These are phyloP conservation scores for Pteropus rufus DNA, from an alignment of 2,797 vertebrate genomes.

Conservation along the genomic window DNA sequence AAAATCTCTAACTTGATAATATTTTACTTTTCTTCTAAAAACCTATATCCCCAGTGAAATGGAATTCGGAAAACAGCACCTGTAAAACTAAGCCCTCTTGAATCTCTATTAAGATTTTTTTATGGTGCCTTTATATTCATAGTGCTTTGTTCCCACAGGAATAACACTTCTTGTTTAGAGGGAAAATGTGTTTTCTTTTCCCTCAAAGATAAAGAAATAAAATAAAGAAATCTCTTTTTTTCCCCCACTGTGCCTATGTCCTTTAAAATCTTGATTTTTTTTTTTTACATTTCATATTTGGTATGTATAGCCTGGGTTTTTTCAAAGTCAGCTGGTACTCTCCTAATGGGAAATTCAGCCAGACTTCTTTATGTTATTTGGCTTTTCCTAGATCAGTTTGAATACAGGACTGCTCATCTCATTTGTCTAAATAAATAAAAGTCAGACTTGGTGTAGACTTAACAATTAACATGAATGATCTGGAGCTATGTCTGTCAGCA, in stretches of 20 bases:
- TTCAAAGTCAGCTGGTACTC: neutral
- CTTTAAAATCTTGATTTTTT: constrained; percentile 24
- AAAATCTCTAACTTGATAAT: neutral
- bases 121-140: neutral
- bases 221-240: neutral
- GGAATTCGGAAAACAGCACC: neutral
- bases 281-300: neutral
- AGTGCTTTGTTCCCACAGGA: neutral
- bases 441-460: neutral
- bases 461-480: neutral
- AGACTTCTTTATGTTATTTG: neutral
- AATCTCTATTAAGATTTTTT: constrained; percentile 13
- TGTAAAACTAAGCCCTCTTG: neutral
- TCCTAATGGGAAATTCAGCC: neutral
- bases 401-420: neutral
- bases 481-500: neutral
- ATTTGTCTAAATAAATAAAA: constrained; percentile 14
- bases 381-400: neutral
- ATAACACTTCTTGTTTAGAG: neutral
- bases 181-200: neutral
- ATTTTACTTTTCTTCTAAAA: constrained; percentile 30
- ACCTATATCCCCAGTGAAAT: neutral
- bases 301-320: neutral
- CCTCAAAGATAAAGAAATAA: neutral
- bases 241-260: neutral